These are phyloP conservation scores for Gerris lacustris DNA, from an alignment of 2,888 invertebrate genomes.

Conservation along the genomic window DNA sequence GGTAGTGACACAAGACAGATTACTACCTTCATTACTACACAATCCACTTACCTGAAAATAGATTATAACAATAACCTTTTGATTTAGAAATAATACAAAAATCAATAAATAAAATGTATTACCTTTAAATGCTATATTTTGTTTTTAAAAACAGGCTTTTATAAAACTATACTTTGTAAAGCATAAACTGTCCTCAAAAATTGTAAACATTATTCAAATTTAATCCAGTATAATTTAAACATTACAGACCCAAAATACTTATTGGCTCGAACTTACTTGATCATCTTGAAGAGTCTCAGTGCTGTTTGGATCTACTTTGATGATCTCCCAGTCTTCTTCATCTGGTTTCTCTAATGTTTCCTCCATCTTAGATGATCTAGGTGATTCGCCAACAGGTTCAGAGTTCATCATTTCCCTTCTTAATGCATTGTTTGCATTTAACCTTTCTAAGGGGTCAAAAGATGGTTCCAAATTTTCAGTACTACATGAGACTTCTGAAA, in stretches of 20 bases:
- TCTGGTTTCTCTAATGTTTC: constrained; percentile 18
- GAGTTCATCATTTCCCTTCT: neutral
- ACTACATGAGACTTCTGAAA: neutral
- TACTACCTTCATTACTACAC: neutral
- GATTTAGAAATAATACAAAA: no score
- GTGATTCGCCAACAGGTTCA: neutral
- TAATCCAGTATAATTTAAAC: no score
- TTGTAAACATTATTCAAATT: no score
- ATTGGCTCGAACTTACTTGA: neutral
- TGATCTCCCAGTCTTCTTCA: constrained; percentile 24
- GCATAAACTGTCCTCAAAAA: no score
- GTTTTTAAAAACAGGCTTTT: no score
- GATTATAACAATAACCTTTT: no score
- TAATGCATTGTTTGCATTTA: neutral
- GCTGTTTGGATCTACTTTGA: constrained; percentile 24
- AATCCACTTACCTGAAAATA: neutral
- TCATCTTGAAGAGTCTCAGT: neutral
- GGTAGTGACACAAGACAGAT: neutral
- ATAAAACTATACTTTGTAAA: no score
- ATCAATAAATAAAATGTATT: no score
- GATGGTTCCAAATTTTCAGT: neutral
- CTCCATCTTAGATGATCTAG: neutral
- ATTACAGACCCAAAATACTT: no score
- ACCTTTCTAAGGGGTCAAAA: neutral
- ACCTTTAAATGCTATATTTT: no score